A percentile compares a stretch with the other conserved stretches of the same genome.
These are phyloP conservation scores for Lepidostoma basale DNA, from an alignment of 1,140 invertebrate genomes.

Conservation along the genomic window DNA sequence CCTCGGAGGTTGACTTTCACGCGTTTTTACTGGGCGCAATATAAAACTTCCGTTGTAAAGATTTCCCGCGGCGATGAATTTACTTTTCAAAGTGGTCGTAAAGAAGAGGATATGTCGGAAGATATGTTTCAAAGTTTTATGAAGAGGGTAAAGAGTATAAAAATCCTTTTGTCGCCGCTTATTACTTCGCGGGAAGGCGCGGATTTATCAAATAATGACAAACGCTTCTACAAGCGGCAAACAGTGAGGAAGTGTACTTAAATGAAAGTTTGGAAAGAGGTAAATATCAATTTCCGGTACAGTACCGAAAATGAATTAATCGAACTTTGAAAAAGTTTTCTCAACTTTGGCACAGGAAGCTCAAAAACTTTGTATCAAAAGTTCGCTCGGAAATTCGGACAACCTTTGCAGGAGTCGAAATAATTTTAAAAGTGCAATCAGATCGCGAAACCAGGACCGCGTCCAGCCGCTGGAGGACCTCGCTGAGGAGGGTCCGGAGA, in stretches of 20 bases:
- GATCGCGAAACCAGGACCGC: background rate
- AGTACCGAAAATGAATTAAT: background rate
- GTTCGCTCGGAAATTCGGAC: background rate
- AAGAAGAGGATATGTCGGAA: slow-evolving; percentile 11
- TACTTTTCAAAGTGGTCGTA: slow-evolving; percentile 1
- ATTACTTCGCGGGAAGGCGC: background rate
- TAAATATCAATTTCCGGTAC: slow-evolving; percentile 9
- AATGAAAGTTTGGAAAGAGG: background rate
- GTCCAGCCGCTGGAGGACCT: background rate
- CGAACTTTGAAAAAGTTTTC: slow-evolving; percentile 22
- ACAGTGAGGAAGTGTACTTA: background rate
- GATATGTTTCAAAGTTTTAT: slow-evolving; percentile 23
- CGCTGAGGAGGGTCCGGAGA: background rate
- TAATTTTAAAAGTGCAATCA: background rate
- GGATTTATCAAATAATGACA: slow-evolving; percentile 2
- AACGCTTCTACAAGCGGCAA: background rate
- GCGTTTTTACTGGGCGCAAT: background rate
- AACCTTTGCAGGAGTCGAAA: background rate
- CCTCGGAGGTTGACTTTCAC: background rate
- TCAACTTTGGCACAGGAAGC: slow-evolving; percentile 14
- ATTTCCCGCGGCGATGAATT: slow-evolving; percentile 3
- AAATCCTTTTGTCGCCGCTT: background rate
- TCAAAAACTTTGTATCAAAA: background rate
- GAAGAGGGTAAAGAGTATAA: slow-evolving; percentile 2
- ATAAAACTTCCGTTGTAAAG: slow-evolving; percentile 23